Evolutionary conservation across 2,797 vertebrate species (phyloP), one percentile per base, ranked within the genome.

Genomic region (Hoplostethus mediterraneus): DNA sequence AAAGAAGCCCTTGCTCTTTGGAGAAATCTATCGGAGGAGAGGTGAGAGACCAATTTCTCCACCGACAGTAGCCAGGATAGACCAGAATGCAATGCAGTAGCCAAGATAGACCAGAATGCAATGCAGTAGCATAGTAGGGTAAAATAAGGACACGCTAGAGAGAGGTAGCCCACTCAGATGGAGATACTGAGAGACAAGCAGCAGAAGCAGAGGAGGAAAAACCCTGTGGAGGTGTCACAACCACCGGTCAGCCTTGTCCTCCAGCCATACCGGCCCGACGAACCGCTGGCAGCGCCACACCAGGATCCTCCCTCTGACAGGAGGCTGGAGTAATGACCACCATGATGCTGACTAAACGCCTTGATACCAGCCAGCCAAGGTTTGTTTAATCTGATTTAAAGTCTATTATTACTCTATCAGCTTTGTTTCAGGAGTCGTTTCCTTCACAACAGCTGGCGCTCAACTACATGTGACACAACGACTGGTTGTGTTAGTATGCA

Each of bases 391-490:
- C 79, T 83, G 72, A 89, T 63, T 70, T 63, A 59, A 72, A 67
- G 70, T 49, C 21, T 25, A 81, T 85, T 67, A 80, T 64, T 68
- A 53, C 79, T 83, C 86, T 58, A 86, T 85, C 73, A 69, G 51
- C 75, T 83, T 73, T 71, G 44, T 72, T 83, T 69, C 53, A 81
- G 77, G 89, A 83, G 67, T 40, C 25, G 3, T 86, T 81, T 54
- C 38, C 47, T 45, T 45, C 4, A 2, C 60, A 67, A 38, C 82
- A 88, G 73, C 81, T 81, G 82, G 75, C 62, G 53, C 54, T 16
- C 11, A 42, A 42, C 65, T 33, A 21, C 30, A 40, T 66, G 65
- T 57, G 69, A 75, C 73, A 61, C 36, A 2, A 4, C 44, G 72
- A 82, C 45, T 55, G 64, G 52, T 66, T 64, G 54, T 21, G 21